Evolutionary conservation across 2,113 vertebrate genomes (phyloP).

Genomic region (Nipponia nippon): DNA sequence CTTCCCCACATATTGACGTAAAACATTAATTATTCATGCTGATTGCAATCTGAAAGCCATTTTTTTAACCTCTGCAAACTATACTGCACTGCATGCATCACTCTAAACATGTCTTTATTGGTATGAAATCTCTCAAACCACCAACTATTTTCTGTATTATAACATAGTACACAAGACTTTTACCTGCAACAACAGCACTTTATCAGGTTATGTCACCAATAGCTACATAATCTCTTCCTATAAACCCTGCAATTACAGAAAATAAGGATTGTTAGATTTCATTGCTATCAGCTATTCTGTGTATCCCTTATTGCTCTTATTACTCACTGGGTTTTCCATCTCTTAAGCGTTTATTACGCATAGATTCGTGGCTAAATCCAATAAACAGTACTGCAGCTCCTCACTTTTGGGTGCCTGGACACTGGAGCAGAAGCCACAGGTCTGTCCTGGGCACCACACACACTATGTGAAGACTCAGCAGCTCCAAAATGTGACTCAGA

Average conservation of each 20-base stretch:
- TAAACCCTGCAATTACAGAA: neutral
- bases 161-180: neutral
- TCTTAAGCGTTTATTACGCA: neutral
- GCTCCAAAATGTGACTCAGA: neutral
- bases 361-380: neutral
- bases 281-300: neutral
- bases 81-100: neutral
- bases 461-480: neutral
- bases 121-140: neutral
- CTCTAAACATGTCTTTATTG: neutral
- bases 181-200: neutral
- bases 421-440: neutral
- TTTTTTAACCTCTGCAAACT: neutral
- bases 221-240: neutral
- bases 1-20: neutral
- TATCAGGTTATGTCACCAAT: neutral
- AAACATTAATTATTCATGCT: slow-evolving; percentile 23
- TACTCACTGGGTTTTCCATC: neutral
- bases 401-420: neutral
- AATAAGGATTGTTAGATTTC: neutral
- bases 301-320: neutral
- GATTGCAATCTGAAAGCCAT: neutral
- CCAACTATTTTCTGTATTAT: neutral
- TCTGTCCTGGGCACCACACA: neutral
- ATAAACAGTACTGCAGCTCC: neutral